Base-by-base conservation (phyloP, 2,797 vertebrate genomes). In the Philypnodon macrostomus region DNA sequence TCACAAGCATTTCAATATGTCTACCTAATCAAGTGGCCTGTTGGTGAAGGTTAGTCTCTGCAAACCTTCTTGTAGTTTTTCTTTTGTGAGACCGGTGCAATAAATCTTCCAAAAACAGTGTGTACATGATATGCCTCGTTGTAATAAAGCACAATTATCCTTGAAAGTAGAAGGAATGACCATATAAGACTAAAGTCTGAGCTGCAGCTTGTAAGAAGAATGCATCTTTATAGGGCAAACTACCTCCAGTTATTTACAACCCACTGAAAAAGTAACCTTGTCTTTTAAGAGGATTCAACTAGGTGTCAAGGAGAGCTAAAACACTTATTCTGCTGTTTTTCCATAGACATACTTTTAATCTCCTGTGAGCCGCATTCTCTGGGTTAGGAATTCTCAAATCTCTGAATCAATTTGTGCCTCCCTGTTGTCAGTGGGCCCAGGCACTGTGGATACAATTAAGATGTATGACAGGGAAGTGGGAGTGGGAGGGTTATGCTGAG, bases 361-460 rank as follows among this genome's bases (percentile, higher is more conserved):
- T 6, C 26, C 9, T 1, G 7, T 26, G 26, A 44, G 15, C 15
- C 16, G 11, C 27, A 30, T 44, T 44, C 41, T 16, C 9, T 6
- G 26, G 30, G 8, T 8, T 14, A 33, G 6, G 14, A n/a, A 33
- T 14, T 33, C 32, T 13, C 32, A 31, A 57, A 54, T 52, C 71
- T 75, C 67, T 40, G 47, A 77, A 77, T 79, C 67, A 69, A 70
- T 73, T 70, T 68, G 56, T 68, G 47, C 52, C 53, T 70, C 21
- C 15, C 44, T 60, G 39, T 37, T 63, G 57, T 67, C 57, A 53
- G 60, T 67, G 76, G 68, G 60, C 32, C n/a, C n/a, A n/a, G n/a
- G n/a, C 58, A 63, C 63, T 49, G 16, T 41, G 66, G 72, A 75
- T 66, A 72, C 70, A 68, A 83, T 85, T 69, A 84, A 75, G 79